Percentiles rank a stretch among this genome's conserved stretches.
phyloP scores from a whole-genome alignment of 2,797 vertebrate species.

The Enteromius anoplus region DNA sequence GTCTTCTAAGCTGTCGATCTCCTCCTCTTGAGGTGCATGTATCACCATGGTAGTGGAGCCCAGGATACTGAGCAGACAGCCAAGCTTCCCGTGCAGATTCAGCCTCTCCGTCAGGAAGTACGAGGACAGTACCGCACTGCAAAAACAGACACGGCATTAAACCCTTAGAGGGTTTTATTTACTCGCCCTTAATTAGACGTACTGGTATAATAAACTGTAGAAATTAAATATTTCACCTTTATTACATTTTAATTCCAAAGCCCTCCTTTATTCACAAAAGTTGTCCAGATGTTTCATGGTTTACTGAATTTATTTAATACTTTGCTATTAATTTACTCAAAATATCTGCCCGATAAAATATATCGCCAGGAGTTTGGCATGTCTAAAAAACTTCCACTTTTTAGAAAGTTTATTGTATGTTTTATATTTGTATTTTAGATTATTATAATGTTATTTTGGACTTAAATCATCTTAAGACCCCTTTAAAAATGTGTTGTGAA shows the following conservation, averaged over 20 bases:
- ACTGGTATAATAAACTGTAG: too few relatives aligned
- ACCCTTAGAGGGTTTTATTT: not conserved
- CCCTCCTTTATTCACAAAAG: not conserved
- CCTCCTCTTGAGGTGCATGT: slow-evolving; percentile 95
- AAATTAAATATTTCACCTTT: not conserved
- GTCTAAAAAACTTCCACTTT: not conserved
- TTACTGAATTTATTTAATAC: not conserved
- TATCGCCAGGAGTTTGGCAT: not conserved
- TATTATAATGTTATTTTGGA: not conserved
- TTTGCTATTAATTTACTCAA: not conserved
- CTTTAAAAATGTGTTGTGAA: not conserved
- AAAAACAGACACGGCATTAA: slow-evolving; percentile 51
- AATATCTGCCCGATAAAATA: not conserved
- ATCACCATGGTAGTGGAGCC: slow-evolving; percentile 99
- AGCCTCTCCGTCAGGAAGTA: slow-evolving; percentile 96
- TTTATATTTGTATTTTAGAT: not conserved
- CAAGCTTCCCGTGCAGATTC: slow-evolving; percentile 97
- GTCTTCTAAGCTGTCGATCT: slow-evolving; percentile 89
- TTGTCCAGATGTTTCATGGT: not conserved
- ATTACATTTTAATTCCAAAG: not conserved
- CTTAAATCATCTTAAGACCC: not conserved
- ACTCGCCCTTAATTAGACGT: not conserved
- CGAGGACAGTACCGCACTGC: slow-evolving; percentile 94
- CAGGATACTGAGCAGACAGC: slow-evolving; percentile 93
- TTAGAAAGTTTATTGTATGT: not conserved